Evolutionary conservation across 2,797 vertebrate genomes (phyloP).

Genomic region (Gambusia yucatana): DNA sequence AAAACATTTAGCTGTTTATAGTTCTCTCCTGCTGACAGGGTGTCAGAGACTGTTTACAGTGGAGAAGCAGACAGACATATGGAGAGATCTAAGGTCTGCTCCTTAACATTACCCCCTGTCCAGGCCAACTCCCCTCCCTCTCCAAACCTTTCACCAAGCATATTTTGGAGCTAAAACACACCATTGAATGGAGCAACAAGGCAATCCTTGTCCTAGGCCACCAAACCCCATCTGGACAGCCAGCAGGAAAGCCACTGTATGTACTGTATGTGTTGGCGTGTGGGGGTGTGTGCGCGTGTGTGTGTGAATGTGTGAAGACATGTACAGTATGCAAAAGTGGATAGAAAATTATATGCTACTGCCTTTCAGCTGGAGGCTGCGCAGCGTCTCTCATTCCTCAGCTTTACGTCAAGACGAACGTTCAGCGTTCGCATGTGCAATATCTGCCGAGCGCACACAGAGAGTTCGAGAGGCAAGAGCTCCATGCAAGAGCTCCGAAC

Average conservation of each 20-base stretch:
- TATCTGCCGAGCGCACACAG: constrained; percentile 23
- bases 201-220: constrained; percentile 82
- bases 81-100: constrained; percentile 49
- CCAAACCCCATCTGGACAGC: constrained; percentile 76
- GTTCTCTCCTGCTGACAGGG: constrained; percentile 15
- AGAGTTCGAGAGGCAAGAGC: constrained; percentile 9
- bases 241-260: constrained; percentile 77
- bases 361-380: constrained; percentile 56
- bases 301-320: constrained; percentile 34
- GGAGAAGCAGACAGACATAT: constrained; percentile 39
- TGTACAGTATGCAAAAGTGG: constrained; percentile 65
- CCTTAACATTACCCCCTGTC: constrained; percentile 31
- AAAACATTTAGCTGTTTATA: constrained; percentile 17
- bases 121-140: constrained; percentile 28
- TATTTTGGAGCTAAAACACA: constrained; percentile 81
- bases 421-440: constrained; percentile 10
- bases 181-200: constrained; percentile 81
- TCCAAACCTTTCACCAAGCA: constrained; percentile 72
- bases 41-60: constrained; percentile 34
- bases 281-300: constrained; percentile 24
- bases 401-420: constrained; percentile 28
- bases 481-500: constrained; percentile 21
- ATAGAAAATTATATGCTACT: constrained; percentile 75
- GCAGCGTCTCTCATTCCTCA: constrained; percentile 6
- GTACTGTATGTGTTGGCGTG: constrained; percentile 33